A percentile compares a stretch with the other conserved stretches of the same genome.
Conservation (phyloP, 2,888 invertebrate genomes). For the Spatulosminthurus flaviceps region DNA sequence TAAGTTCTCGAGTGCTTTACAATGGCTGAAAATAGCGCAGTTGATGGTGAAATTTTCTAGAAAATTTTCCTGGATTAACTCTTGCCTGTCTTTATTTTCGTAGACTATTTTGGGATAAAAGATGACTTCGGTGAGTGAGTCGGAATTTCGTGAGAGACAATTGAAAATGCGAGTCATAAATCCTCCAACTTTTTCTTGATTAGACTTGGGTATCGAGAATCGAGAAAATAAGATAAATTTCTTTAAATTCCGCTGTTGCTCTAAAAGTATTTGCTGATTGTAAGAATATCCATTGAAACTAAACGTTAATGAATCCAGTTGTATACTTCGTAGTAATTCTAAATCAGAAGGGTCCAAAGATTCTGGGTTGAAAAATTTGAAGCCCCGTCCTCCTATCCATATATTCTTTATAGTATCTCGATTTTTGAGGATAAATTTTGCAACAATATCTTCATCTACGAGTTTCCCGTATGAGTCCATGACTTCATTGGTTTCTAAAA, state of each 20-base stretch:
- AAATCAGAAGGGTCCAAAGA: background rate
- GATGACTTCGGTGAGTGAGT: conserved; percentile 1
- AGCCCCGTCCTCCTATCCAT: conserved; percentile 22
- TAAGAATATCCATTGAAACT: background rate
- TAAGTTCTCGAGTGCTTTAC: background rate
- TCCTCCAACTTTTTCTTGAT: background rate
- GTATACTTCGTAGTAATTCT: background rate
- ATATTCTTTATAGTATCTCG: conserved; percentile 1
- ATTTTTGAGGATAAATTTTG: conserved; percentile 9
- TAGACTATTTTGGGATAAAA: conserved; percentile 20
- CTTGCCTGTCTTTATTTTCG: background rate
- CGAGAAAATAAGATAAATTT: conserved; percentile 30
- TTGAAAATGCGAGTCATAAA: conserved; percentile 5
- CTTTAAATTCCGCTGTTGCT: conserved; percentile 11
- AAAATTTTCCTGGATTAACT: conserved; percentile 2
- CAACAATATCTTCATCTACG: conserved; percentile 16
- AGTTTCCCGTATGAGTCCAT: background rate
- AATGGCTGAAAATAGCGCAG: conserved; percentile 20
- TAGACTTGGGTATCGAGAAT: background rate
- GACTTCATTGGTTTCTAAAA: conserved; percentile 12
- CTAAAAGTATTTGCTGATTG: background rate
- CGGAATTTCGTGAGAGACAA: background rate
- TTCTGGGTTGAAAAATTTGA: background rate
- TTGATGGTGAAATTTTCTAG: conserved; percentile 24
- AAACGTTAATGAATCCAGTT: conserved; percentile 15